These are phyloP conservation scores for Odontothrips loti DNA, from an alignment of 2,888 invertebrate genomes.

Conservation along the genomic window DNA sequence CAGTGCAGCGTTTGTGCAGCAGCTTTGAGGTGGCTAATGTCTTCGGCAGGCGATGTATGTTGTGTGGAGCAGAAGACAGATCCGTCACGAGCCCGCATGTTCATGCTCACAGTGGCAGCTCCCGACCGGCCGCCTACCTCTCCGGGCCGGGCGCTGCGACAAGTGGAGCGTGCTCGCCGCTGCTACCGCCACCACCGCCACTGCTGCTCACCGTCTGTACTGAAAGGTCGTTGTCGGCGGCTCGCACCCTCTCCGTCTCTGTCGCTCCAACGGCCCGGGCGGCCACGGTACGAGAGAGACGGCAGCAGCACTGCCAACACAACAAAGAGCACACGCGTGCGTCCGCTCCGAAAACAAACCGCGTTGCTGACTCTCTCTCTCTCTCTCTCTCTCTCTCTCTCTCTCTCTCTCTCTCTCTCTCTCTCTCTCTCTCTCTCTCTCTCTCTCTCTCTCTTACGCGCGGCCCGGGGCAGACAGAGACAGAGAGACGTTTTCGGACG, in stretches of 20 bases:
- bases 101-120: neutral
- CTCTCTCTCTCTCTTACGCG: neutral
- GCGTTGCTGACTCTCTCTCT: neutral
- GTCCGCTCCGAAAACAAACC: too few species aligned
- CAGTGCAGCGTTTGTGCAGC: too few species aligned
- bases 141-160: neutral
- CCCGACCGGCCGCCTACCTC: too few species aligned
- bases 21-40: too few species aligned
- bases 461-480: neutral
- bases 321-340: too few species aligned
- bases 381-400: neutral
- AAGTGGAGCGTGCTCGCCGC: neutral
- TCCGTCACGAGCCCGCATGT: neutral
- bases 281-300: neutral
- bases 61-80: too few species aligned
- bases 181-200: too few species aligned
- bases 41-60: too few species aligned
- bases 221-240: slow-evolving; percentile 18
- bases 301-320: neutral
- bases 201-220: neutral
- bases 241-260: neutral
- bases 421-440: slow-evolving; percentile 1
- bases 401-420: neutral
- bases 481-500: neutral
- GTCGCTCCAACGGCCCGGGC: neutral